These are phyloP conservation scores for Heliconius charithonia DNA, from an alignment of 2,888 invertebrate genomes.

Conservation along the genomic window DNA sequence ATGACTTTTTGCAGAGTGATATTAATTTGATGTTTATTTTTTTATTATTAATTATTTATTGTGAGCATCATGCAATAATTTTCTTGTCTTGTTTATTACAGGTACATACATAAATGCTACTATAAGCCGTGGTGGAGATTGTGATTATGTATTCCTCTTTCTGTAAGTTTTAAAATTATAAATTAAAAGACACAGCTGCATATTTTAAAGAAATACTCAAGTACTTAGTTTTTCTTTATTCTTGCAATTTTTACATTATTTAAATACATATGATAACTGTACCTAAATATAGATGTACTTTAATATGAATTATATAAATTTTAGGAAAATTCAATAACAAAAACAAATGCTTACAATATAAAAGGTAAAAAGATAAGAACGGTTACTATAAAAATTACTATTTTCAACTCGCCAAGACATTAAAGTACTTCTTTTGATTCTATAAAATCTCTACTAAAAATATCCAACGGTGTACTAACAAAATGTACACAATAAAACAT, in stretches of 20 bases:
- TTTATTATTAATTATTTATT: not conserved
- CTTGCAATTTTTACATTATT: not conserved
- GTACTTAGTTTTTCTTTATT: not conserved
- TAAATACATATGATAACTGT: not conserved
- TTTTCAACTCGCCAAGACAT: not conserved
- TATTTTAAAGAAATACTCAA: too few species aligned
- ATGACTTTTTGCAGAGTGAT: too few species aligned
- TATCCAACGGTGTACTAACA: not conserved
- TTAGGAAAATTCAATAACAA: not conserved
- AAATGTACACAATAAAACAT: constrained; percentile 22
- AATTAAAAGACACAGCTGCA: too few species aligned
- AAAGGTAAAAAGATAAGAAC: not conserved
- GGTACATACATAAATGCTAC: not conserved
- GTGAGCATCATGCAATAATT: not conserved
- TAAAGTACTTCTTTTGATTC: not conserved
- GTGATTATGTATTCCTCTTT: not conserved
- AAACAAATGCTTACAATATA: not conserved
- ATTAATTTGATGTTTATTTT: too few species aligned
- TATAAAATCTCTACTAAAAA: constrained; percentile 2
- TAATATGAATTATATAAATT: not conserved
- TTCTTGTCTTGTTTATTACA: not conserved
- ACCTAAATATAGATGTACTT: not conserved
- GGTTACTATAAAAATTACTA: not conserved
- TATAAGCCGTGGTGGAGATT: not conserved
- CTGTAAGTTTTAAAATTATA: not conserved